Conservation (phyloP, 1,140 invertebrate species). For the Zaprionus vittiger region DNA sequence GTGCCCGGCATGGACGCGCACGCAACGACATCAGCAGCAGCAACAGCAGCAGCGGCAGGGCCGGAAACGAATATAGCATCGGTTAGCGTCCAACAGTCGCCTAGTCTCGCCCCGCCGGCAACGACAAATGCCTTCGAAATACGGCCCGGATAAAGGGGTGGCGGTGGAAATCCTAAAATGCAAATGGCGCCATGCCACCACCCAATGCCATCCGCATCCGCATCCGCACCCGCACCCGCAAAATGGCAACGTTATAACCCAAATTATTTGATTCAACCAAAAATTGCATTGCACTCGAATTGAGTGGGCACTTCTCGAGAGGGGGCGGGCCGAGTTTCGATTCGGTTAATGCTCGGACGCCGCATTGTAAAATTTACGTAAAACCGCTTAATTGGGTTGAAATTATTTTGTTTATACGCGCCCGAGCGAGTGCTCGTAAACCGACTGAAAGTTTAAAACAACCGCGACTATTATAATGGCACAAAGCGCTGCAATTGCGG, state of each 20-base stretch:
- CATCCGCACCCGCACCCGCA: constrained; percentile 1
- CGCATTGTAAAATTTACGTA: constrained; percentile 62
- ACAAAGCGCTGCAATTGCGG: constrained; percentile 44
- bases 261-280: constrained; percentile 68
- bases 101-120: neutral
- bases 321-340: constrained; percentile 1
- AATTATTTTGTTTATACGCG: constrained; percentile 69
- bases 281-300: constrained; percentile 59
- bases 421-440: constrained; percentile 32
- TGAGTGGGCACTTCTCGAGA: constrained; percentile 20
- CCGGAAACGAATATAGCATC: constrained; percentile 51
- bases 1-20: constrained; percentile 12
- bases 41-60: constrained; percentile 10
- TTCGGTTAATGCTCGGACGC: constrained; percentile 41
- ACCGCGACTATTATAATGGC: constrained; percentile 46
- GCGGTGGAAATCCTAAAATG: constrained; percentile 42
- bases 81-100: constrained; percentile 24
- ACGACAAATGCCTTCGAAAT: constrained; percentile 48
- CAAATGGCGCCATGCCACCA: constrained; percentile 40
- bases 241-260: constrained; percentile 42
- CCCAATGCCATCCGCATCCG: neutral
- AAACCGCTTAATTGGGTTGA: constrained; percentile 70
- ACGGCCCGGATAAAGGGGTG: neutral
- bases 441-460: constrained; percentile 40
- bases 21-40: constrained; percentile 30